phyloP scores from a whole-genome alignment of 2,113 vertebrate species.

The Leptobrachium ailaonicum region DNA sequence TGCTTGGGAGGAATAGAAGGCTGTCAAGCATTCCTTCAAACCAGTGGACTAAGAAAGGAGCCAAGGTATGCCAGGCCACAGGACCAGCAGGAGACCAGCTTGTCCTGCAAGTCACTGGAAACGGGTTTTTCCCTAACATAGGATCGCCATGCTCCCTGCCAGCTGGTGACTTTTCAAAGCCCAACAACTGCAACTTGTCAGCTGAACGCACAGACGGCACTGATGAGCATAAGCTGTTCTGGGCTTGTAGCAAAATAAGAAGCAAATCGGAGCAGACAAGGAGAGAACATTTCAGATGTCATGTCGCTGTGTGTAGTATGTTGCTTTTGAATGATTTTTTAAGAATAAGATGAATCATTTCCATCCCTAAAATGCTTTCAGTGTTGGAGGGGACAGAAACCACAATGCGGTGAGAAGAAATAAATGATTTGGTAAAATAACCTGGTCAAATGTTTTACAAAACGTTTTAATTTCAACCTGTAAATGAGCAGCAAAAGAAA shows the following conservation, averaged over 20 bases:
- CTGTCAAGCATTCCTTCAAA: constrained; percentile 82
- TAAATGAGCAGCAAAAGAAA: no score
- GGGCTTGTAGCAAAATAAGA: constrained; percentile 51
- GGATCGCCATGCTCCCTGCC: constrained; percentile 53
- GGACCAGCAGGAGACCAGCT: constrained; percentile 57
- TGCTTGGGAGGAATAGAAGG: constrained; percentile 64
- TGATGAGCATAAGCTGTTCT: constrained; percentile 62
- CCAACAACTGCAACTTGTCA: constrained; percentile 71
- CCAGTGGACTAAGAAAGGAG: constrained; percentile 74
- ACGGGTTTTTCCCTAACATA: constrained; percentile 11
- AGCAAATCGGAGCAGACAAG: constrained; percentile 54
- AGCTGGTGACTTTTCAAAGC: constrained; percentile 63
- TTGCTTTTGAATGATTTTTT: neutral
- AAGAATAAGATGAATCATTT: no score
- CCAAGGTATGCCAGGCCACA: constrained; percentile 70
- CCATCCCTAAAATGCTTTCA: no score
- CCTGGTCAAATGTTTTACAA: no score
- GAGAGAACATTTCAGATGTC: neutral
- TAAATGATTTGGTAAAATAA: no score
- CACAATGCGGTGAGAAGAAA: no score
- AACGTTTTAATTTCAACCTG: no score
- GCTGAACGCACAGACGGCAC: constrained; percentile 65
- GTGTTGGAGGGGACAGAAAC: no score
- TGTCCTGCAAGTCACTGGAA: constrained; percentile 32
- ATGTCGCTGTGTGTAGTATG: neutral